Percentiles rank a stretch among this genome's conserved stretches.
Conservation (phyloP, 2,888 invertebrate genomes). For the Ferrisia virgata region DNA sequence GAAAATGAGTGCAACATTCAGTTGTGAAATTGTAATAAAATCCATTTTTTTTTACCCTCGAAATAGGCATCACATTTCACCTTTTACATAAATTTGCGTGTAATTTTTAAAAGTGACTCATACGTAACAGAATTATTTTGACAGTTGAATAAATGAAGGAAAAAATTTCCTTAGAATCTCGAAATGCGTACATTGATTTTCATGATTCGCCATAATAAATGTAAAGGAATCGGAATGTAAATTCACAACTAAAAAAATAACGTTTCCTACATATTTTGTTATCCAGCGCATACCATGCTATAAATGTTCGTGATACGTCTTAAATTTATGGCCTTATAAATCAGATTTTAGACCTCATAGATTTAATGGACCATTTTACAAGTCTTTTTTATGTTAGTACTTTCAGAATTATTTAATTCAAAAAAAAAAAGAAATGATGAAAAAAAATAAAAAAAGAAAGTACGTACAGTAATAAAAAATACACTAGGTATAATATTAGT, state of each 20-base stretch:
- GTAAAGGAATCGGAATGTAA: neutral
- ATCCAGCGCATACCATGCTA: neutral
- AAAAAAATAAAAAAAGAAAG: no score
- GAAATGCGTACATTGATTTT: neutral
- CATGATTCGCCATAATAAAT: neutral
- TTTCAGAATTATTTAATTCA: neutral
- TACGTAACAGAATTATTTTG: neutral
- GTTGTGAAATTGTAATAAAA: no score
- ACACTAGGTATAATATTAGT: no score
- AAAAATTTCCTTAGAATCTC: neutral
- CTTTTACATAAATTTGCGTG: neutral
- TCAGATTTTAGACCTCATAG: neutral
- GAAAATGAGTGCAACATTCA: no score
- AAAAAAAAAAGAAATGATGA: no score
- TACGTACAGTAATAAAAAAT: neutral
- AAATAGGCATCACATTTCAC: no score
- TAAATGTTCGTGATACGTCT: neutral
- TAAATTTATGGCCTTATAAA: neutral
- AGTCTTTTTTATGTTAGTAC: neutral
- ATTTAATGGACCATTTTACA: conserved; percentile 1
- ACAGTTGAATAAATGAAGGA: neutral
- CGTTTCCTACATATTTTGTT: neutral
- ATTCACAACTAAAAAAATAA: neutral
- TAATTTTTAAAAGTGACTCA: neutral
- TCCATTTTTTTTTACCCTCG: no score